Evolutionary conservation across 2,888 invertebrate genomes (phyloP), one percentile per base, ranked within the genome.

Genomic region (Cephus rjabovi): DNA sequence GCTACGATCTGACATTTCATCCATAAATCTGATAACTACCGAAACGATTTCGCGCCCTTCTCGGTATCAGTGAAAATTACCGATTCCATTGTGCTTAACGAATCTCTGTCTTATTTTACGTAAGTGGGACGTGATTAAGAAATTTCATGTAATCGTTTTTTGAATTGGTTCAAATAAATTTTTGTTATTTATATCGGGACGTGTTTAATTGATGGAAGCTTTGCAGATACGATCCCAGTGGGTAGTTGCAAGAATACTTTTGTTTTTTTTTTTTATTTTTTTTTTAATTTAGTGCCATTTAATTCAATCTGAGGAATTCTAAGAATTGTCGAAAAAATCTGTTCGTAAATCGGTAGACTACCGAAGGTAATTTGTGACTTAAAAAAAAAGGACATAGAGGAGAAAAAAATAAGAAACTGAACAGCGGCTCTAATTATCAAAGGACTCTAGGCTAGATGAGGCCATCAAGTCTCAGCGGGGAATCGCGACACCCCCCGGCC

Each of bases 381-480:
- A 11, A 74, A n/a, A 74, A 74, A 74, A 34, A 74, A 12, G 11
- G 74, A 74, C 12, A 35, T 9, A 23, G 74, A 23, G 12, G 35
- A 4, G 34, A 34, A 30, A 34, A 31, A 30, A 35, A 69, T 71
- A 79, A 79, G 84, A 83, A 81, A 83, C 23, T 15, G 23, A 56
- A 56, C 56, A 56, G 56, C 56, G 56, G 23, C 56, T 56, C 56
- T 56, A 56, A 56, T 56, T 56, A 56, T 56, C 56, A 56, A 56
- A 56, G 56, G 56, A 56, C 56, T 82, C 89, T 87, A 87, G 88
- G 88, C 88, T 86, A 88, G 89, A 90, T 90, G 90, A 90, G 90
- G 87, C 89, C 89, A 91, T 90, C 89, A 90, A 88, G 83, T 84
- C 91, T 80, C 91, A 90, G 91, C 91, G 82, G 91, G 91, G 87